phyloP scores from a whole-genome alignment of 2,888 invertebrate species.

The Sarcophaga variegata region DNA sequence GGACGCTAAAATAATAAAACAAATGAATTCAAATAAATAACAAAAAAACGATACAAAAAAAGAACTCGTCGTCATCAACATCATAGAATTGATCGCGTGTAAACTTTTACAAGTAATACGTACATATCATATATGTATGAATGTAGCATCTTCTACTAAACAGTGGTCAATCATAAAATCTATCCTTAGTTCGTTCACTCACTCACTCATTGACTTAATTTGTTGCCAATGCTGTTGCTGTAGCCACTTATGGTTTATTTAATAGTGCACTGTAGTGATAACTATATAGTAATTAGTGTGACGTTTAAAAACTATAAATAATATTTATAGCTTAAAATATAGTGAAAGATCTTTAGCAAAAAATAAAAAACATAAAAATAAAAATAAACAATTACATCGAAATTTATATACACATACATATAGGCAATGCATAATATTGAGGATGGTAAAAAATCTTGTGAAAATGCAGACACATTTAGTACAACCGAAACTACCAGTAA shows the following conservation, averaged over 20 bases:
- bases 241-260: background rate
- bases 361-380: background rate
- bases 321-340: constrained; percentile 21
- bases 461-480: background rate
- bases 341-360: constrained; percentile 1
- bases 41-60: background rate
- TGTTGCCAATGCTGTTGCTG: constrained; percentile 10
- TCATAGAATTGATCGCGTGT: constrained; percentile 31
- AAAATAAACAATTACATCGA: background rate
- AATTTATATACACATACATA: background rate
- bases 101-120: constrained; percentile 4
- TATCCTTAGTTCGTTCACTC: background rate
- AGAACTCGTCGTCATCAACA: constrained; percentile 9
- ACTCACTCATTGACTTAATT: constrained; percentile 1
- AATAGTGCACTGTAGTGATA: background rate
- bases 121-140: background rate
- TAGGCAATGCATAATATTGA: constrained; percentile 46
- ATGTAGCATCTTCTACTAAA: background rate
- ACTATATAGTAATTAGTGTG: constrained; percentile 33
- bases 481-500: background rate
- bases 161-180: background rate
- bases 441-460: constrained; percentile 40
- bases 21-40: constrained; percentile 12
- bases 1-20: constrained; percentile 11
- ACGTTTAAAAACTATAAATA: constrained; percentile 43